Conservation (phyloP, 2,797 vertebrate genomes). For the Tinamus major region DNA sequence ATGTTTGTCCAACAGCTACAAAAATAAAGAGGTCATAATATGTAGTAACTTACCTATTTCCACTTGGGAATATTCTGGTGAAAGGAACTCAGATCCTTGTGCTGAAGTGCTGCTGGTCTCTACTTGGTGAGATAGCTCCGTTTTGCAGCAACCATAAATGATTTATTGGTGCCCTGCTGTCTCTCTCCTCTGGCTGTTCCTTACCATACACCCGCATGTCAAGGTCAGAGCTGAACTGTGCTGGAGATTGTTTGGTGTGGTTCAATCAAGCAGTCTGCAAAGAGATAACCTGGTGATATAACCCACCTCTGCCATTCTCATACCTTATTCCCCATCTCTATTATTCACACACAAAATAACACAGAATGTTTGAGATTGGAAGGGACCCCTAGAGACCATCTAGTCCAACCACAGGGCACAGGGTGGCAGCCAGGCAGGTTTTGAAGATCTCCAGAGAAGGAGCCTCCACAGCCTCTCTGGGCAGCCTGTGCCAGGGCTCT, state of each 20-base stretch:
- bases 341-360: neutral
- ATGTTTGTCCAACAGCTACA: neutral
- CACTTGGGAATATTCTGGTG: neutral
- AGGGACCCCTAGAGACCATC: too few species aligned
- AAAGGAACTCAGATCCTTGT: neutral
- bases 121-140: neutral
- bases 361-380: too few species aligned
- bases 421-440: too few species aligned
- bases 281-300: too few species aligned
- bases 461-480: too few species aligned
- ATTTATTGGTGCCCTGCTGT: neutral
- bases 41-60: neutral
- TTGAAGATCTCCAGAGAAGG: too few species aligned
- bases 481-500: too few species aligned
- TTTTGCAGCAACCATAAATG: neutral
- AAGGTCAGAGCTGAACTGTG: neutral
- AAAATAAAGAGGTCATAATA: neutral
- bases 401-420: too few species aligned
- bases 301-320: neutral
- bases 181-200: neutral
- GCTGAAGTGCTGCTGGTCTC: neutral
- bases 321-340: neutral
- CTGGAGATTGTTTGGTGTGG: neutral
- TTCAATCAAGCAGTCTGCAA: neutral
- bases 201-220: rapidly evolving